Evolutionary conservation across 2,888 invertebrate species (phyloP).

Genomic region (Drepanosiphum platanoidis): DNA sequence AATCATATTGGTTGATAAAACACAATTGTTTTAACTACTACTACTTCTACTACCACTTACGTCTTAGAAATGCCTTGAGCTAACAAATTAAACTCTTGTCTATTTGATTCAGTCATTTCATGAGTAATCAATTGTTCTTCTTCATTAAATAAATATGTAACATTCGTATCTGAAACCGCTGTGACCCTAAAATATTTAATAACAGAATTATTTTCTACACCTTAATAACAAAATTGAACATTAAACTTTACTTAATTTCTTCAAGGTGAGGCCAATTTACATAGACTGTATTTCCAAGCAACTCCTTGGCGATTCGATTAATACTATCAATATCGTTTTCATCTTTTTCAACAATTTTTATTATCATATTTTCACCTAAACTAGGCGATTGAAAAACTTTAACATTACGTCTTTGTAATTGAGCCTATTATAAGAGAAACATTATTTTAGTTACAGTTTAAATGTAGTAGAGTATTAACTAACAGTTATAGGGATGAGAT

Average conservation of each 20-base stretch:
- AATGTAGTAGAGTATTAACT: constrained; percentile 65
- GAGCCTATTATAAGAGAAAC: constrained; percentile 70
- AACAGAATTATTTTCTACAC: constrained; percentile 86
- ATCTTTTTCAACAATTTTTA: constrained; percentile 71
- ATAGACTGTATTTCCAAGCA: constrained; percentile 80
- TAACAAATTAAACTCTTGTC: constrained; percentile 49
- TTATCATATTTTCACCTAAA: constrained; percentile 83
- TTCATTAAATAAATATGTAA: constrained; percentile 45
- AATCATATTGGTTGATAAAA: background rate
- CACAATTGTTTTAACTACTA: background rate
- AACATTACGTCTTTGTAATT: constrained; percentile 76
- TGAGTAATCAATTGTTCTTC: constrained; percentile 35
- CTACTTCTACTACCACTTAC: constrained; percentile 45
- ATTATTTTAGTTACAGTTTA: background rate
- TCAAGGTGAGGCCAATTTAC: constrained; percentile 93
- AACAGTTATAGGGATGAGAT: constrained; percentile 83
- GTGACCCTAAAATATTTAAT: constrained; percentile 75
- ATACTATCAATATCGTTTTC: constrained; percentile 63
- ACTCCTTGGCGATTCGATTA: constrained; percentile 69
- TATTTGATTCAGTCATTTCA: constrained; percentile 40
- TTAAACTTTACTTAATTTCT: constrained; percentile 77
- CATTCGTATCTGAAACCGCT: constrained; percentile 29
- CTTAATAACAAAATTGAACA: background rate
- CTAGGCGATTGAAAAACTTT: constrained; percentile 90
- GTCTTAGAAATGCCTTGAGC: constrained; percentile 28